Conservation (phyloP, 2,113 vertebrate species). For the Collichthys lucidus region DNA sequence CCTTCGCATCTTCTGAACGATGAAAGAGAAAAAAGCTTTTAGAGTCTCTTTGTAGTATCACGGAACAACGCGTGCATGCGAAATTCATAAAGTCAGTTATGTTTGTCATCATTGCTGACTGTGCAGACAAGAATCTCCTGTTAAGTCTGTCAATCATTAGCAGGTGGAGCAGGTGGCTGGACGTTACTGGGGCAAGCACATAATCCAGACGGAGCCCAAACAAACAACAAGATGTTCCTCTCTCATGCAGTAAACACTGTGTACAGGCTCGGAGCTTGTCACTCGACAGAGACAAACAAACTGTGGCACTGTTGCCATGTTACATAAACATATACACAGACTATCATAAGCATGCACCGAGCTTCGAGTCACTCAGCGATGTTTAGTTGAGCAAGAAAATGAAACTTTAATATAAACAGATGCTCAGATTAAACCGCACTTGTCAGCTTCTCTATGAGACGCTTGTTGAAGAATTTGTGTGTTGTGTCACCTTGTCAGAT, state of each 20-base stretch:
- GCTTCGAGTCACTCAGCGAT: neutral
- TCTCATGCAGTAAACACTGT: neutral
- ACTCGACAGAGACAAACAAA: constrained; percentile 7
- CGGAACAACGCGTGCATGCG: constrained; percentile 4
- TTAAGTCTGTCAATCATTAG: constrained; percentile 18
- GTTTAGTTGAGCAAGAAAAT: neutral
- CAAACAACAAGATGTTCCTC: constrained; percentile 14
- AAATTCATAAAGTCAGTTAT: constrained; percentile 16
- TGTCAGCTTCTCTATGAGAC: neutral
- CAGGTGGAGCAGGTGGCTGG: constrained; percentile 48
- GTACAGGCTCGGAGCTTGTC: neutral
- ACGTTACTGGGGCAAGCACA: neutral
- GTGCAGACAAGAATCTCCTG: constrained; percentile 4
- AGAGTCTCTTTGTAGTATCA: constrained; percentile 7
- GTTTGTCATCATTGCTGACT: constrained; percentile 34
- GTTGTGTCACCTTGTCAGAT: no score
- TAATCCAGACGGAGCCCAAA: constrained; percentile 25
- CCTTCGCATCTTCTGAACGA: constrained; percentile 5
- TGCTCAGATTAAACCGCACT: neutral
- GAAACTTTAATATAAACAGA: neutral
- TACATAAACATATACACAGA: neutral
- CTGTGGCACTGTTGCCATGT: neutral
- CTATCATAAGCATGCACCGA: neutral
- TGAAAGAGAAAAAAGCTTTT: constrained; percentile 7
- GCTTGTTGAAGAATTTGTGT: neutral